Evolutionary conservation across 2,797 vertebrate species (phyloP), one percentile per base, ranked within the genome.

Genomic region (Muscicapa striata): DNA sequence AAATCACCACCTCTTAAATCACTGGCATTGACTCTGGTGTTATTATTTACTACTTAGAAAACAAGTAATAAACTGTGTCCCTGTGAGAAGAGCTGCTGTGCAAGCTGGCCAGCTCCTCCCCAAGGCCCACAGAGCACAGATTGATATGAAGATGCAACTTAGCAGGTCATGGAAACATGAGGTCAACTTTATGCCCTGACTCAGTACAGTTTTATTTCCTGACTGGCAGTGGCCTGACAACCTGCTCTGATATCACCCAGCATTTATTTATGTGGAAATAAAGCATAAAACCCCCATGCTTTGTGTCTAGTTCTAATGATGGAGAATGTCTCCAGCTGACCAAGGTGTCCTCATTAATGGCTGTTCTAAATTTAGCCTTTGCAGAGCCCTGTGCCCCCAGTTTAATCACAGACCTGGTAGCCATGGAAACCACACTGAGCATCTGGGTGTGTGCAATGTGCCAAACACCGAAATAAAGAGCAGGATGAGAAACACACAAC

Each of bases 321-420:
- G 58, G 78, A 62, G 69, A 59, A 40, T 6, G 72, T 82, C 89
- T 94, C 92, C 46, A 66, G 70, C 45, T 94, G 94, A 95, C 95
- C 90, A 86, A 91, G 76, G 85, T 90, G 91, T 83, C 91, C 97
- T 96, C 72, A 61, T 90, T 97, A 96, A 76, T 55, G 94, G 17
- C 69, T 87, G 75, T 73, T 93, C 94, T 96, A 80, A 92, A 90
- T 95, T 96, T 96, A 95, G 84, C 83, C 79, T 30, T 84, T 57
- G 75, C 82, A 79, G 84, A 68, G 70, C 89, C 85, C 6, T 81
- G 83, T 87, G 93, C 73, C 90, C 96, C 91, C 43, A 36, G 74
- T 87, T 95, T 90, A 97, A 94, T 97, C 95, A 95, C 90, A 94
- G 87, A 81, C 90, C 75, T 77, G 70, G 95, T 96, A 83, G 89